phyloP scores from a whole-genome alignment of 35 echinoderm and acorn worm genomes.

The Lytechinus pictus region DNA sequence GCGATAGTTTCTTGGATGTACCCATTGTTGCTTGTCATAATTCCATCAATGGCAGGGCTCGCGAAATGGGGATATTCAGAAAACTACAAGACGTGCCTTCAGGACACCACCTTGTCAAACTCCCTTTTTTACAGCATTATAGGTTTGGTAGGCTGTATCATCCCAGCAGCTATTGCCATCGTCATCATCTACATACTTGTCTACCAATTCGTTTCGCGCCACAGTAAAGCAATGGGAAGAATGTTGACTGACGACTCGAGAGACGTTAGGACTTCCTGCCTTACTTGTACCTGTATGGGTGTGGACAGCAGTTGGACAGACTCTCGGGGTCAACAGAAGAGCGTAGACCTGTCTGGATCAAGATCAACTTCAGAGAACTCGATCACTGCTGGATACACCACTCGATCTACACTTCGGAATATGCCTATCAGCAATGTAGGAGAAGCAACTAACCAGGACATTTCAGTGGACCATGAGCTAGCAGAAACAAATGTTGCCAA shows the following conservation, averaged over 20 bases:
- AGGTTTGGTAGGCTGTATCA: neutral
- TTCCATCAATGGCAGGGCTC: constrained; percentile 51
- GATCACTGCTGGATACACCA: neutral
- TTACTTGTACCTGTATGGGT: neutral
- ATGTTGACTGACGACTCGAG: neutral
- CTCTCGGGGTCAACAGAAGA: neutral
- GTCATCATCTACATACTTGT: neutral
- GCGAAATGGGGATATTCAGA: constrained; percentile 74
- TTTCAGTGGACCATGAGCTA: neutral
- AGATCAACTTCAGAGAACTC: neutral
- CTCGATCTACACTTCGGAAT: neutral
- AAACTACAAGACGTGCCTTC: constrained; percentile 64
- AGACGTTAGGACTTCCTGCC: neutral
- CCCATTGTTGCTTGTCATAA: constrained; percentile 50
- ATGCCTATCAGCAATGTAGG: neutral
- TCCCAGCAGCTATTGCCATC: neutral
- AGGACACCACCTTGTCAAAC: constrained; percentile 45
- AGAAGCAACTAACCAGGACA: neutral
- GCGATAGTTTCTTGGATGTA: constrained; percentile 70
- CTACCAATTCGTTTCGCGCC: neutral
- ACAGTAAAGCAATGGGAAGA: neutral
- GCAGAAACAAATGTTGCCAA: neutral
- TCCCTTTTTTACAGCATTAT: constrained; percentile 21
- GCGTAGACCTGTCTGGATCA: neutral
- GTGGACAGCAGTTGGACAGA: neutral